phyloP scores from a whole-genome alignment of 2,888 invertebrate genomes.

The Dermolepida albohirtum region DNA sequence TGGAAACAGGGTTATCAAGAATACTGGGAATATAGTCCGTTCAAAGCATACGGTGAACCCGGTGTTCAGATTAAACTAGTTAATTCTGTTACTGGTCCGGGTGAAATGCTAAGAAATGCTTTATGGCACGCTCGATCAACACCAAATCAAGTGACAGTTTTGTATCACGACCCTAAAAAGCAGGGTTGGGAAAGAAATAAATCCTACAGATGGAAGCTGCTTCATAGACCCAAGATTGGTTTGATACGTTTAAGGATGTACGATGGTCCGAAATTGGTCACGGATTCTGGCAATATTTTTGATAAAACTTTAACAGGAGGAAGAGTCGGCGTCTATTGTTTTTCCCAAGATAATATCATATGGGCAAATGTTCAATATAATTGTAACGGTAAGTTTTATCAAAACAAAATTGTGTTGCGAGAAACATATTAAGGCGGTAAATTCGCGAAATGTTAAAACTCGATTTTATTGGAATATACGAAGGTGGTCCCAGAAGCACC shows the following conservation, averaged over 20 bases:
- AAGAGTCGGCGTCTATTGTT: constrained; percentile 93
- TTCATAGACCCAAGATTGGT: constrained; percentile 92
- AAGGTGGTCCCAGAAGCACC: too few relatives aligned
- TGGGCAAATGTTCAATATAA: constrained; percentile 97
- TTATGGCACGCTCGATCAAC: constrained; percentile 96
- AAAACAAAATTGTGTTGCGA: too few relatives aligned
- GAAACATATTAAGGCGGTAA: too few relatives aligned
- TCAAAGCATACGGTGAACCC: constrained; percentile 92
- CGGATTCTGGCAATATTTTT: constrained; percentile 93
- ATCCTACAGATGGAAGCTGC: constrained; percentile 92
- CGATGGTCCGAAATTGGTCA: constrained; percentile 86
- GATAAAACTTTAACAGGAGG: constrained; percentile 95
- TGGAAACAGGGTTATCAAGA: constrained; percentile 97
- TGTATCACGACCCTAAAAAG: constrained; percentile 95
- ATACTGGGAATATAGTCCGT: constrained; percentile 93
- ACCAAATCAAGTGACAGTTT: constrained; percentile 83
- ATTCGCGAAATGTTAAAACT: too few relatives aligned
- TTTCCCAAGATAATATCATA: constrained; percentile 97
- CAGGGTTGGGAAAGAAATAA: constrained; percentile 94
- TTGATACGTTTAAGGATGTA: constrained; percentile 92
- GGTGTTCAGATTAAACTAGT: constrained; percentile 95
- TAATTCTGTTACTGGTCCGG: constrained; percentile 91
- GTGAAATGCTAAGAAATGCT: constrained; percentile 89
- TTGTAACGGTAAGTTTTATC: constrained; percentile 77
- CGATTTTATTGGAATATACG: too few relatives aligned